Evolutionary conservation across 1,140 invertebrate genomes (phyloP).

Genomic region (Oncopeltus fasciatus): DNA sequence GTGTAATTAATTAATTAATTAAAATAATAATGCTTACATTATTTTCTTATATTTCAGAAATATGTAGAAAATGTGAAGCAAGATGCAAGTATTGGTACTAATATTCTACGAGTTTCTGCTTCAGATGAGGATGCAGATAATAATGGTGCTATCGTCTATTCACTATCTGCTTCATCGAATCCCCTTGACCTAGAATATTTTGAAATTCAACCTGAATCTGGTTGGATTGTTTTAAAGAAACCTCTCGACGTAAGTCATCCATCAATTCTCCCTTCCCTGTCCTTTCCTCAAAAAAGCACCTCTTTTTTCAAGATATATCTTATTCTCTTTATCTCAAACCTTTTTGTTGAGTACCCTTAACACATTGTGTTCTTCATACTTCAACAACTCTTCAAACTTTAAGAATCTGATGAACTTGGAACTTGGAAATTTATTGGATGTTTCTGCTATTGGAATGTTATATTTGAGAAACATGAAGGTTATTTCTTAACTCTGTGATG

Average conservation of each 20-base stretch:
- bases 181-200: conserved; percentile 82
- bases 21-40: neutral
- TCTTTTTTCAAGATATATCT: conserved; percentile 12
- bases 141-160: conserved; percentile 87
- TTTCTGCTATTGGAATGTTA: no score
- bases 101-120: conserved; percentile 82
- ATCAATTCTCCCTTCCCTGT: neutral
- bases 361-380: neutral
- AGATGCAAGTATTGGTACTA: conserved; percentile 87
- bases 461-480: no score
- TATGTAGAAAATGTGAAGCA: conserved; percentile 93
- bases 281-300: neutral
- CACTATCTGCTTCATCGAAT: conserved; percentile 70
- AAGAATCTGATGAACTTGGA: no score
- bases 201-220: conserved; percentile 87
- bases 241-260: conserved; percentile 80
- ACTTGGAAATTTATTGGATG: no score
- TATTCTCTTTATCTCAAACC: neutral
- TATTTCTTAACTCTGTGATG: no score
- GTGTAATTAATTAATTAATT: neutral
- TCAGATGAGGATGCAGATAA: conserved; percentile 92
- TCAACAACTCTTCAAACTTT: conserved; percentile 6
- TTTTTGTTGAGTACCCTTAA: neutral
- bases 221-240: conserved; percentile 88
- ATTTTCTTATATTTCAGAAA: conserved; percentile 49